Conservation (phyloP, 2,888 invertebrate genomes). For the Habroteleia sp. region DNA sequence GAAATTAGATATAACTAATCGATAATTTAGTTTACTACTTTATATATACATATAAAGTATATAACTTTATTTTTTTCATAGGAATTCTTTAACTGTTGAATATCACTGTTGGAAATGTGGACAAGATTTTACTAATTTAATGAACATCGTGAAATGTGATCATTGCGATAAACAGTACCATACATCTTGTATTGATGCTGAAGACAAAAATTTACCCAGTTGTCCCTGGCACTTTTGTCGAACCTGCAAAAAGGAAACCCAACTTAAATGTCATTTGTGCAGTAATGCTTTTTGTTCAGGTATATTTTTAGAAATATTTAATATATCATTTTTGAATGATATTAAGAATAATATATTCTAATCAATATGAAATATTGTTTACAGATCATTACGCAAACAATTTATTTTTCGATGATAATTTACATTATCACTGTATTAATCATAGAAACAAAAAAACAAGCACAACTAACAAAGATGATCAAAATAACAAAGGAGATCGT, state of each 20-base stretch:
- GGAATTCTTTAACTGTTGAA: not conserved
- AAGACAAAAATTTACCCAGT: slow-evolving; percentile 11
- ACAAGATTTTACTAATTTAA: slow-evolving; percentile 11
- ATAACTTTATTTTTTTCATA: slow-evolving; percentile 7
- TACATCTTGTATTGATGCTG: slow-evolving; percentile 10
- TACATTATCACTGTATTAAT: slow-evolving; percentile 20
- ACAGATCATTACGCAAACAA: slow-evolving; percentile 23
- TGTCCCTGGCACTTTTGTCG: slow-evolving; percentile 44
- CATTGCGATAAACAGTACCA: slow-evolving; percentile 36
- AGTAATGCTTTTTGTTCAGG: slow-evolving; percentile 40
- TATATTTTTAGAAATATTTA: too few relatives aligned
- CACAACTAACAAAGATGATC: slow-evolving; percentile 2
- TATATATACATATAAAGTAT: too few relatives aligned
- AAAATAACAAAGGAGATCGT: slow-evolving; percentile 2
- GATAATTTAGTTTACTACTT: too few relatives aligned
- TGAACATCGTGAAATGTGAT: slow-evolving; percentile 20
- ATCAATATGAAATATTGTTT: slow-evolving; percentile 7
- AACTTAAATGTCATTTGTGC: slow-evolving; percentile 20
- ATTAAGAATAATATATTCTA: slow-evolving; percentile 1
- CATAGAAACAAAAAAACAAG: slow-evolving; percentile 6
- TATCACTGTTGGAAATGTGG: slow-evolving; percentile 40
- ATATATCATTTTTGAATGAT: too few relatives aligned
- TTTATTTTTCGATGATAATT: slow-evolving; percentile 11
- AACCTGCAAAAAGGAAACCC: slow-evolving; percentile 30
- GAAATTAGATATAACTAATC: too few relatives aligned